Evolutionary conservation across 2,797 vertebrate species (phyloP).

Genomic region (Otus scops): DNA sequence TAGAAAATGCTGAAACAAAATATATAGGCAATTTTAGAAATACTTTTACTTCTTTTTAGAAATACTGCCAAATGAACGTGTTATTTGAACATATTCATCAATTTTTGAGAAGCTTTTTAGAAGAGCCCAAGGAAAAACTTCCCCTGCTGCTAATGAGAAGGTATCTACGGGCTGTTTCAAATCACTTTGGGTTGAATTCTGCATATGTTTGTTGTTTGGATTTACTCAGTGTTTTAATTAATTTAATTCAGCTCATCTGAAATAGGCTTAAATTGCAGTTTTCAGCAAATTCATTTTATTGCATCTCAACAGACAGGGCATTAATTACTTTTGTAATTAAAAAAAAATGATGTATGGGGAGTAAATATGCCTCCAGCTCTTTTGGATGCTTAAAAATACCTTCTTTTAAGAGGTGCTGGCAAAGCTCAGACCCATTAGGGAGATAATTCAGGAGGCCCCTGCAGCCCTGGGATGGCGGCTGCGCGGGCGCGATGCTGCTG

Average conservation of each 20-base stretch:
- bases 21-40: neutral
- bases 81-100: neutral
- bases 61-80: neutral
- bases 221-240: neutral
- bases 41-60: neutral
- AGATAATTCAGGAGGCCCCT: neutral
- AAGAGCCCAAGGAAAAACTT: neutral
- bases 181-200: neutral
- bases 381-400: neutral
- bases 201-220: neutral
- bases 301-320: neutral
- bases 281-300: neutral
- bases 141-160: neutral
- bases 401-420: neutral
- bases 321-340: neutral
- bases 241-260: neutral
- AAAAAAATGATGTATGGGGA: neutral
- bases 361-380: neutral
- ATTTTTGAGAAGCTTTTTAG: neutral
- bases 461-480: neutral
- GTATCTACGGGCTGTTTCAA: neutral
- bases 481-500: rapidly evolving
- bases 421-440: neutral
- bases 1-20: neutral
- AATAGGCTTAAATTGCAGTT: neutral